These are phyloP conservation scores for Dysmachus trigonus DNA, from an alignment of 2,888 invertebrate genomes.

Conservation along the genomic window DNA sequence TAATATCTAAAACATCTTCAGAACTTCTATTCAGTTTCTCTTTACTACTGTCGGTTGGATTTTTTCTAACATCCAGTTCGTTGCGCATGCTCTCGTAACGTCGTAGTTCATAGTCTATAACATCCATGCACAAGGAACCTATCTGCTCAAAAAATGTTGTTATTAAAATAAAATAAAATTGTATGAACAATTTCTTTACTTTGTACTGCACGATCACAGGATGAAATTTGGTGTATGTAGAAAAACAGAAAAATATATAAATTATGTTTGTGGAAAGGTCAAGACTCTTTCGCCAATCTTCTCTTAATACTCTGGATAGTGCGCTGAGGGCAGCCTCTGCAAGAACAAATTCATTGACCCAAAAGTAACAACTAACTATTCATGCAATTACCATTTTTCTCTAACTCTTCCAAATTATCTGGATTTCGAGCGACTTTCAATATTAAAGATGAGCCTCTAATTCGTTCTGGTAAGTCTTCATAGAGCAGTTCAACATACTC, in stretches of 20 bases:
- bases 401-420: constrained; percentile 91
- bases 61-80: constrained; percentile 70
- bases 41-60: constrained; percentile 61
- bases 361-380: background rate
- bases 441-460: constrained; percentile 90
- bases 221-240: constrained; percentile 95
- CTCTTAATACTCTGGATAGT: constrained; percentile 91
- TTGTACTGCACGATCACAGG: constrained; percentile 94
- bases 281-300: constrained; percentile 97
- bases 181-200: constrained; percentile 64
- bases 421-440: constrained; percentile 91
- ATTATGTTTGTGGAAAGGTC: constrained; percentile 96
- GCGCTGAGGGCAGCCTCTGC: constrained; percentile 94
- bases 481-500: constrained; percentile 96
- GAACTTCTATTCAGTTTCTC: constrained; percentile 61
- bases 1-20: constrained; percentile 63
- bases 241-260: constrained; percentile 97
- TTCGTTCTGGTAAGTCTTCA: constrained; percentile 92
- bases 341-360: constrained; percentile 56
- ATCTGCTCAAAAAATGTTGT: constrained; percentile 68
- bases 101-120: constrained; percentile 92
- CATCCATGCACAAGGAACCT: constrained; percentile 95
- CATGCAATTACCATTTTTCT: constrained; percentile 81
- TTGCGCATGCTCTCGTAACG: constrained; percentile 93
- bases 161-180: background rate